phyloP scores from a whole-genome alignment of 2,888 invertebrate genomes.

The Neoascia interrupta region DNA sequence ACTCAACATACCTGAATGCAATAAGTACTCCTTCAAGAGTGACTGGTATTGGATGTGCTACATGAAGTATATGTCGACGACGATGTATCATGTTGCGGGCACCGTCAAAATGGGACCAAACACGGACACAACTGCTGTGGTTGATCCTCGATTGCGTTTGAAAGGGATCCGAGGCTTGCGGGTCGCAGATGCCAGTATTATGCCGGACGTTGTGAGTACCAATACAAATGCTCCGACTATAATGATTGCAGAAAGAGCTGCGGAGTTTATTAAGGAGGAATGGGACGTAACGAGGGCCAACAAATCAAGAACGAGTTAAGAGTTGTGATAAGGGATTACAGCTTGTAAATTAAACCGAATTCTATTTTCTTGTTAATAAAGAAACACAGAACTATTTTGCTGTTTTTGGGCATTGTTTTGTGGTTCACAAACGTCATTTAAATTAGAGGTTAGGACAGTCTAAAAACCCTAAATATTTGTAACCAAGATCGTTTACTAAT shows the following conservation, averaged over 20 bases:
- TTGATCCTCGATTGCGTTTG: slow-evolving; percentile 84
- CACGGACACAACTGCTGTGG: slow-evolving; percentile 83
- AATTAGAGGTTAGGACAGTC: no score
- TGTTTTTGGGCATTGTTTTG: no score
- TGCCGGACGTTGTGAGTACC: slow-evolving; percentile 87
- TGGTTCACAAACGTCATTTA: no score
- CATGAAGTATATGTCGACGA: slow-evolving; percentile 83
- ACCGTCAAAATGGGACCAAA: slow-evolving; percentile 86
- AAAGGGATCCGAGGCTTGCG: slow-evolving; percentile 84
- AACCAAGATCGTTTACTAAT: no score
- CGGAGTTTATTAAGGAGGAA: slow-evolving; percentile 80
- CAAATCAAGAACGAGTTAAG: no score
- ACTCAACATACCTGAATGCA: slow-evolving; percentile 71
- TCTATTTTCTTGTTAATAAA: no score
- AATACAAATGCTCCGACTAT: slow-evolving; percentile 91
- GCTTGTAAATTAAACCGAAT: no score
- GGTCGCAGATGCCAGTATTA: slow-evolving; percentile 87
- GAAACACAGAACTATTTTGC: no score
- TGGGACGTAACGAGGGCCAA: no score
- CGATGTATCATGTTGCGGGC: slow-evolving; percentile 85
- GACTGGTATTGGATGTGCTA: slow-evolving; percentile 85
- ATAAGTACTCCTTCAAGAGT: slow-evolving; percentile 72
- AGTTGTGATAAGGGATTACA: no score
- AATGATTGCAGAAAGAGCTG: slow-evolving; percentile 91
- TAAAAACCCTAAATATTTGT: no score